Conservation (phyloP, 2,888 invertebrate genomes). For the Oxyteleia sp. region DNA sequence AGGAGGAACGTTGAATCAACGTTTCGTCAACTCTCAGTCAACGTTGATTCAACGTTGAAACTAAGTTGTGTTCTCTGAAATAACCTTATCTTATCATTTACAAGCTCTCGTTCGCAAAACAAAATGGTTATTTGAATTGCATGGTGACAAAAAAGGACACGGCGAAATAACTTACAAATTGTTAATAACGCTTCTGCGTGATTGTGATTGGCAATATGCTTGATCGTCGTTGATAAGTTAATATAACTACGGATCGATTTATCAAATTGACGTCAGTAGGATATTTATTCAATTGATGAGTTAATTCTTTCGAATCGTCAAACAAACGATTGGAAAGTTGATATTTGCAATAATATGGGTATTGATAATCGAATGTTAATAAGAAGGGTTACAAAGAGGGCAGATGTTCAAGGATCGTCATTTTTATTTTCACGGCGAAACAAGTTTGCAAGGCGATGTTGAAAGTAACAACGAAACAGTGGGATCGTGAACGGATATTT, state of each 20-base stretch:
- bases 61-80: too few species aligned
- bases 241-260: constrained; percentile 59
- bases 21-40: too few species aligned
- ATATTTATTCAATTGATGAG: constrained; percentile 68
- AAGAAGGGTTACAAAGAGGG: constrained; percentile 46
- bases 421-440: constrained; percentile 36
- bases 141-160: constrained; percentile 35
- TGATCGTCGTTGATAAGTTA: constrained; percentile 64
- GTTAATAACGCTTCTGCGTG: constrained; percentile 59
- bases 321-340: constrained; percentile 61
- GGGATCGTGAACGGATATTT: constrained; percentile 1
- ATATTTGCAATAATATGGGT: constrained; percentile 63
- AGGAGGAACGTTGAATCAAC: too few species aligned
- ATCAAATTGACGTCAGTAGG: constrained; percentile 58
- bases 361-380: constrained; percentile 65
- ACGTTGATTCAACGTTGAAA: too few species aligned
- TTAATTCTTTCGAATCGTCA: constrained; percentile 66
- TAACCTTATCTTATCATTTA: too few species aligned
- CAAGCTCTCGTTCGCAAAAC: background rate
- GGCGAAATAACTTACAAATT: constrained; percentile 39
- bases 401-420: constrained; percentile 48
- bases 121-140: background rate
- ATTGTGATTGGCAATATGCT: constrained; percentile 57
- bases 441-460: constrained; percentile 27
- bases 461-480: constrained; percentile 28